Conservation (phyloP, 1,140 invertebrate genomes). For the Habropoda laboriosa region DNA sequence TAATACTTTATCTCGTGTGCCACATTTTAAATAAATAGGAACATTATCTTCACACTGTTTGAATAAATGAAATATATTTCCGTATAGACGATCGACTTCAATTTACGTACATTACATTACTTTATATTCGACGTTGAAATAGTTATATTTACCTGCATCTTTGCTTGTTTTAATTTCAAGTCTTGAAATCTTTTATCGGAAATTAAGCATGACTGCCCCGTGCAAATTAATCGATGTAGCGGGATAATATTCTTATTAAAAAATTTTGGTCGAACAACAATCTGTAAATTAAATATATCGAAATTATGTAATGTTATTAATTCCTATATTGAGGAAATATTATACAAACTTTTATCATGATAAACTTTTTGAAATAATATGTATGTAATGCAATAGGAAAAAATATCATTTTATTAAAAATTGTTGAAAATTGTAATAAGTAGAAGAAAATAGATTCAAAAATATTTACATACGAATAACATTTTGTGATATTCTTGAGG, state of each 20-base stretch:
- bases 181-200: conserved; percentile 46
- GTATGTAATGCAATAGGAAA: not conserved
- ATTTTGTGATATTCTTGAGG: not conserved
- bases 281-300: not conserved
- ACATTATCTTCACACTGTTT: conserved; percentile 82
- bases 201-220: not conserved
- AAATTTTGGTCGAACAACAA: not conserved
- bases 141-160: conserved; percentile 64
- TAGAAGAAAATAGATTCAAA: not conserved
- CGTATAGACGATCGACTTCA: not conserved
- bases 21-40: conserved; percentile 85
- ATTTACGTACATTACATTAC: not conserved
- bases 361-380: not conserved
- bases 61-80: conserved; percentile 46
- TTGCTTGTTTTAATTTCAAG: conserved; percentile 67
- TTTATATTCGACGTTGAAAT: conserved; percentile 21
- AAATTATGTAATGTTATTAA: not conserved
- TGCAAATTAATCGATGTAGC: conserved; percentile 21
- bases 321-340: too few relatives aligned
- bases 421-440: not conserved
- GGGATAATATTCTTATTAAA: conserved; percentile 8
- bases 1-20: conserved; percentile 82
- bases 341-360: not conserved
- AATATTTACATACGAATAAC: conserved; percentile 3
- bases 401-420: not conserved